Evolutionary conservation across 2,888 invertebrate species (phyloP).

Genomic region (Melangyna quadrimaculata): DNA sequence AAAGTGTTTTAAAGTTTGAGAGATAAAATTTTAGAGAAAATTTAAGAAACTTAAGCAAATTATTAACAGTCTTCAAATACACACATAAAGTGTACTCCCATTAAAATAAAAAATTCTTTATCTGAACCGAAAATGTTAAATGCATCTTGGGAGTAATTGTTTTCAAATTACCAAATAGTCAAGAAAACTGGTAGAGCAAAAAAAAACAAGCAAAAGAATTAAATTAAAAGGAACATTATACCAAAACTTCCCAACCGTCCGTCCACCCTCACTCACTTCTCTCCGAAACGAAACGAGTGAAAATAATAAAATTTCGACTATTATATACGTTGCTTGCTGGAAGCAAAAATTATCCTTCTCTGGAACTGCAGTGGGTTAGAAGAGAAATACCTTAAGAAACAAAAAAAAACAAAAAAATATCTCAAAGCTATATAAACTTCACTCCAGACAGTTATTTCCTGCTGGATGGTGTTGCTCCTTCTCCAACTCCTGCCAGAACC

Average conservation of each 20-base stretch:
- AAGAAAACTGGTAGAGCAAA: background rate
- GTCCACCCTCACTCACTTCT: background rate
- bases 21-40: background rate
- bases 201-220: background rate
- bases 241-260: background rate
- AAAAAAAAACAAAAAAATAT: background rate
- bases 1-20: background rate
- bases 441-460: slow-evolving; percentile 69
- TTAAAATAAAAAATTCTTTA: slow-evolving; percentile 2
- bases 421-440: background rate
- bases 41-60: background rate
- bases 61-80: background rate
- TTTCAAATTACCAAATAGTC: slow-evolving; percentile 41
- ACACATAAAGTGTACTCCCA: background rate
- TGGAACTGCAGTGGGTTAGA: background rate
- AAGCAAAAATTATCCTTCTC: slow-evolving; percentile 10
- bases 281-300: slow-evolving; percentile 14
- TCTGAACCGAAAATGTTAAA: slow-evolving; percentile 17
- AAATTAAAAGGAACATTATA: slow-evolving; percentile 25
- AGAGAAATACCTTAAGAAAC: background rate
- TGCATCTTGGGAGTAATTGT: slow-evolving; percentile 49
- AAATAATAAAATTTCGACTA: slow-evolving; percentile 57
- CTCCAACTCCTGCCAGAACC: background rate
- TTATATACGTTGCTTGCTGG: background rate
- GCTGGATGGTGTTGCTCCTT: background rate